A percentile compares a stretch with the other conserved stretches of the same genome.
Evolutionary conservation across 2,113 vertebrate species (phyloP).

Genomic region (Callithrix jacchus): DNA sequence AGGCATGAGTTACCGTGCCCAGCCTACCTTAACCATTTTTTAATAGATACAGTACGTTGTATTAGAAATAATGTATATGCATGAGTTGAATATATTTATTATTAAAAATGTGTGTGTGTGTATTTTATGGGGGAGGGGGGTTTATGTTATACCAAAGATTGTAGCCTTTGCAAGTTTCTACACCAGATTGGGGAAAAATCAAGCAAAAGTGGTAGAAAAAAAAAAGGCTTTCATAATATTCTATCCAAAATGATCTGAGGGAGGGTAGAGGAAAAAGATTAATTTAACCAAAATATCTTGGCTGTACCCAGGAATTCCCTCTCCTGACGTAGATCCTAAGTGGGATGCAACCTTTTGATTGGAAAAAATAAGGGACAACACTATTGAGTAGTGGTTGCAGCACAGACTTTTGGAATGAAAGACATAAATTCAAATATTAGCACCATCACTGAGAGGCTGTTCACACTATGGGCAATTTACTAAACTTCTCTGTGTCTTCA

Average conservation of each 20-base stretch:
- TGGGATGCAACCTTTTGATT: neutral
- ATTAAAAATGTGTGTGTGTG: neutral
- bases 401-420: neutral
- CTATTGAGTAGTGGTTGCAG: neutral
- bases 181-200: neutral
- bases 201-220: neutral
- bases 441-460: neutral
- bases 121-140: neutral
- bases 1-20: too few relatives aligned
- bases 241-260: neutral
- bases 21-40: neutral
- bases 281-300: neutral
- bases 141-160: neutral
- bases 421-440: neutral
- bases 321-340: neutral
- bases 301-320: neutral
- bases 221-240: neutral
- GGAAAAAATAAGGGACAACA: neutral
- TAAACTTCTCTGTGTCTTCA: neutral
- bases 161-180: neutral
- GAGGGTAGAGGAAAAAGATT: neutral
- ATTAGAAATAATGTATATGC: neutral
- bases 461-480: neutral
- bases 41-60: neutral
- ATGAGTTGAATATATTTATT: constrained; percentile 10